Evolutionary conservation across 2,888 invertebrate species (phyloP), one percentile per base, ranked within the genome.

Genomic region (Eupithecia dodoneata): DNA sequence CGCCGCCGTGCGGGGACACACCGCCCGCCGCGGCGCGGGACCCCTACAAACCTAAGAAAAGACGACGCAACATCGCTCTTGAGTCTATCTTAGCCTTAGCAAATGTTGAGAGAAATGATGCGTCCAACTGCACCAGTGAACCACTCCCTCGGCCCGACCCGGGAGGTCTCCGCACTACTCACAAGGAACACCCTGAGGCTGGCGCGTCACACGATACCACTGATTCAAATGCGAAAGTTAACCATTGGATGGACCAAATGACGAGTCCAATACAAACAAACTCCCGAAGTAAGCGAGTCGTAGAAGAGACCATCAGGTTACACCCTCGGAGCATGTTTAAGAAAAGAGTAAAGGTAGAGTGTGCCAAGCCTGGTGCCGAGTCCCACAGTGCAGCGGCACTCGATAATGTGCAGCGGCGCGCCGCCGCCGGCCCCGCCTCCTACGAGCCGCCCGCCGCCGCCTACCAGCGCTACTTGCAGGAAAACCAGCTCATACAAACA

Each of bases 31-130:
- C 13, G 18, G 47, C 0, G 5, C 47, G 47, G 0, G 45, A 30
- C 2, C 12, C 52, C 12, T 67, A 66, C 45, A 69, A 9, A 18
- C 41, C 73, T 66, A 81, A 83, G 75, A 87, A 83, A 67, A 84
- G 83, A 63, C 81, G 83, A 13, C 83, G 86, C 47, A 92, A 92
- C 81, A 87, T 87, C 0, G 92, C 92, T 2, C n/a, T 91, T 0
- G 81, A 84, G 41, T 90, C 91, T 0, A 83, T 91, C 15, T 77
- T 89, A 41, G 77, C 82, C 9, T 78, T 83, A 12, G 78, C 83
- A 9, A 74, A 74, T 76, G 78, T 72, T 10, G 66, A 13, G 59
- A 72, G 0, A 44, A 71, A 69, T 18, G 44, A 47, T 67, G 59
- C 30, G 18, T 63, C 2, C 12, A 1, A n/a, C 15, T 44, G 45